Base-by-base conservation (phyloP, 2,797 vertebrate genomes). In the Ctenosaura bakeri region DNA sequence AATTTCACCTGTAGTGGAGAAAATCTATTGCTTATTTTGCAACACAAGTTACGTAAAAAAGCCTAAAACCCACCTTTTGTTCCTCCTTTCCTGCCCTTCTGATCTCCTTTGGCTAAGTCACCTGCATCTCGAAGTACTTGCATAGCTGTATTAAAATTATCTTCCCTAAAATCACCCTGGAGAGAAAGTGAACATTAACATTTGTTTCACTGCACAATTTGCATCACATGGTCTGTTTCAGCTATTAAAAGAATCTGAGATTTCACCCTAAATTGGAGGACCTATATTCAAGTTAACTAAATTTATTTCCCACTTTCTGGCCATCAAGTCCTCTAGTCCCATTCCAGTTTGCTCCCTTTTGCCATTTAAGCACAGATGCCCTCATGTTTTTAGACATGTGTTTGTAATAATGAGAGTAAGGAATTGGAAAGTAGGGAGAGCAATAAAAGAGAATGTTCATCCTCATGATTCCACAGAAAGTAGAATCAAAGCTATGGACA, bases 61-160 rank as follows among this genome's bases (percentile, higher is more conserved):
- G 54, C 2, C 52, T 90, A 38, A 82, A 85, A 93, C 93, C 94
- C 92, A 99, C 99, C 99, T 98, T 97, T 99, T 0, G 98, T 99
- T 95, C 99, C 99, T 92, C 98, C 99, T 97, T 98, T 99, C 9
- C 99, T 97, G 32, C 98, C 98, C 90, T 98, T 99, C 5, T 98
- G 98, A 94, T 99, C 99, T 93, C 98, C 99, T 96, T 98, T 99
- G 96, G 95, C 97, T 96, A 98, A 96, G 94, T 99, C 99, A 46
- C 98, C 99, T 1, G 98, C 95, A 79, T 99, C 99, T 95, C 99
- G 97, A 90, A 99, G 98, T 81, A 99, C 99, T 91, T 99, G 98
- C 99, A 99, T 99, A n/a, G 99, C 99, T 14, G 99, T 99, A 96
- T 99, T 99, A 96, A 99, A 99, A 95, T 99, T 99, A 94, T 99